Evolutionary conservation across 2,113 vertebrate species (phyloP).

Genomic region (Pardalotus punctatus): DNA sequence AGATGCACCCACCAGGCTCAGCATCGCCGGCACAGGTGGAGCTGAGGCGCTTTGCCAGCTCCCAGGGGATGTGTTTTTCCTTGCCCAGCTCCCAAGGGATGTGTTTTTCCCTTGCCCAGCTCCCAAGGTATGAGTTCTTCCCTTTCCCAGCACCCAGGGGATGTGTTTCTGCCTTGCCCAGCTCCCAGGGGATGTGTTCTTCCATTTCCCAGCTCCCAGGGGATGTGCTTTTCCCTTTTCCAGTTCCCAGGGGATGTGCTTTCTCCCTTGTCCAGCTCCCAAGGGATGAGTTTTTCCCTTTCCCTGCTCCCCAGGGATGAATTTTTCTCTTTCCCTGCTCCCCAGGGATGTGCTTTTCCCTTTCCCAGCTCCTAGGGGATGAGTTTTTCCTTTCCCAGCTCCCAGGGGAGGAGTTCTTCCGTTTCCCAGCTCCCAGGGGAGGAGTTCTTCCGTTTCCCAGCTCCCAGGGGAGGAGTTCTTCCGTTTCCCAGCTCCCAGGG

Average conservation of each 20-base stretch:
- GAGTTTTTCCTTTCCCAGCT: rapidly evolving
- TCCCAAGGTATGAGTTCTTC: background rate
- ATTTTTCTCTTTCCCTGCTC: rapidly evolving
- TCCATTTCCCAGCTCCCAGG: rapidly evolving
- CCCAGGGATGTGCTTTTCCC: background rate
- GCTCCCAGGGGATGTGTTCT: rapidly evolving
- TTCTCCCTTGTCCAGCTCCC: background rate
- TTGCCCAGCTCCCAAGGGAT: background rate
- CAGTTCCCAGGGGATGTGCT: background rate
- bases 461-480: background rate
- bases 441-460: background rate
- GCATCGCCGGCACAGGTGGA: background rate
- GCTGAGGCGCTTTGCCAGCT: background rate
- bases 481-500: too few species aligned
- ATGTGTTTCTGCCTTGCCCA: background rate
- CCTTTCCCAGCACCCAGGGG: background rate
- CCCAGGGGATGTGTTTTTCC: background rate
- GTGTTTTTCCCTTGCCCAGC: rapidly evolving
- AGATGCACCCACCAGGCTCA: background rate
- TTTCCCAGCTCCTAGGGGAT: background rate
- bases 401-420: background rate
- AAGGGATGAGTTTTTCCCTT: background rate
- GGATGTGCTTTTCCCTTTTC: background rate
- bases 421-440: background rate
- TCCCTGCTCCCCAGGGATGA: rapidly evolving